Evolutionary conservation across 2,113 vertebrate genomes (phyloP).

Genomic region (Chaetodon auriga): DNA sequence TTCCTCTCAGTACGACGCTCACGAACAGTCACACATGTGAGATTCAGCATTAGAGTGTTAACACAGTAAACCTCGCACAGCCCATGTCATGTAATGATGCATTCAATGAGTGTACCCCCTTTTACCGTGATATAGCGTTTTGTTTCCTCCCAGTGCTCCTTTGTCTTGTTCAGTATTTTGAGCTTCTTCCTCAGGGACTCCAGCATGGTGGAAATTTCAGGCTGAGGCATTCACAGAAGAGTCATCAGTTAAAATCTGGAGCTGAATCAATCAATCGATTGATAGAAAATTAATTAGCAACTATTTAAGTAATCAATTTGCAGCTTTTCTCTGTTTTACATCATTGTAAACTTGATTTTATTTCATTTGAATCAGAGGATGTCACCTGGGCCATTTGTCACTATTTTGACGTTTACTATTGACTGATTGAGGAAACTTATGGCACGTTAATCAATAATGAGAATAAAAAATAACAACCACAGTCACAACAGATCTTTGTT

Average conservation of each 20-base stretch:
- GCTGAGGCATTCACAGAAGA: conserved; percentile 47
- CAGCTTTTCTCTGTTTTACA: background rate
- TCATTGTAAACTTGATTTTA: background rate
- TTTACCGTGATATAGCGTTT: conserved; percentile 71
- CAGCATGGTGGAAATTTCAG: conserved; percentile 60
- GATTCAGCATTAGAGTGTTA: background rate
- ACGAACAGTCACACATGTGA: background rate
- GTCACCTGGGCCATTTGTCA: background rate
- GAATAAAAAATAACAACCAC: background rate
- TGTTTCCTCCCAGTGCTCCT: conserved; percentile 67
- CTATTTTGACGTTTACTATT: background rate
- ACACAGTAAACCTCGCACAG: background rate
- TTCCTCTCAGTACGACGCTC: background rate
- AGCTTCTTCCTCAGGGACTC: conserved; percentile 68
- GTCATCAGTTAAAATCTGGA: background rate
- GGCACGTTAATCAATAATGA: background rate
- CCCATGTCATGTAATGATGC: background rate
- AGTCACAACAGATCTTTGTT: background rate
- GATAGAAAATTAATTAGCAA: background rate
- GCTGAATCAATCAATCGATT: background rate
- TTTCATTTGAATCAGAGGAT: background rate
- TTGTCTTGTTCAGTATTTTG: conserved; percentile 57
- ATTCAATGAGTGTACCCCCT: accelerated
- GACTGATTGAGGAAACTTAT: background rate
- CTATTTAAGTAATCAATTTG: background rate